A percentile compares a stretch with the other conserved stretches of the same genome.
phyloP scores from a whole-genome alignment of 1,140 invertebrate species.

The Microvelia longipes region DNA sequence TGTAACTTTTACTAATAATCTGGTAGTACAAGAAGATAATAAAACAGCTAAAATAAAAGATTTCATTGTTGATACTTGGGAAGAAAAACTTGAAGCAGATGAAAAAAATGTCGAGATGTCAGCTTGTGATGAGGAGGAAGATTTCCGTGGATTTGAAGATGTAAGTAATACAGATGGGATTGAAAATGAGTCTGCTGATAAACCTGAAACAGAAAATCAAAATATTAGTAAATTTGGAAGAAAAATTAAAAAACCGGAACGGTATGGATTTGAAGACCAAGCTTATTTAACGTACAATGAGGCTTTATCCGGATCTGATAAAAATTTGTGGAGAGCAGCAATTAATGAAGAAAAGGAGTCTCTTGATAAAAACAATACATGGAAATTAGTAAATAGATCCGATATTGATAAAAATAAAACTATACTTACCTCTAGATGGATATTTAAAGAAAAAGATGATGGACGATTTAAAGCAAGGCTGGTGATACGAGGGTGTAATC shows the following conservation, averaged over 20 bases:
- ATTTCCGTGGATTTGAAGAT: too few relatives aligned
- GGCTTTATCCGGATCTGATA: not conserved
- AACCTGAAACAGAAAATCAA: too few relatives aligned
- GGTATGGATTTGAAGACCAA: not conserved
- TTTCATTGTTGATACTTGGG: not conserved
- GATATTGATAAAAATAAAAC: not conserved
- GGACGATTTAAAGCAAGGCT: slow-evolving; percentile 27
- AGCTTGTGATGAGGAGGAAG: too few relatives aligned
- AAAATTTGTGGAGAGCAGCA: not conserved
- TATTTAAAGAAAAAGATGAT: slow-evolving; percentile 13
- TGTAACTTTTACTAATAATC: not conserved
- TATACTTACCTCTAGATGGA: slow-evolving; percentile 16
- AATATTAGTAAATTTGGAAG: too few relatives aligned
- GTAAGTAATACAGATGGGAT: too few relatives aligned
- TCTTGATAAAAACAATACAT: slow-evolving; percentile 12
- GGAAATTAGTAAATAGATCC: slow-evolving; percentile 8
- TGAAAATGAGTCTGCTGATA: too few relatives aligned
- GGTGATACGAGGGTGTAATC: slow-evolving; percentile 29
- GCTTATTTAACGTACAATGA: not conserved
- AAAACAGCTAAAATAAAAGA: not conserved
- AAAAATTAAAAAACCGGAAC: too few relatives aligned
- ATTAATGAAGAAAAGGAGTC: not conserved
- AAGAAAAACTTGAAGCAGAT: too few relatives aligned
- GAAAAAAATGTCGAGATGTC: too few relatives aligned
- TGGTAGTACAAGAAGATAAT: not conserved